Conservation (phyloP, 2,113 vertebrate genomes). For the Pao palembangensis region DNA sequence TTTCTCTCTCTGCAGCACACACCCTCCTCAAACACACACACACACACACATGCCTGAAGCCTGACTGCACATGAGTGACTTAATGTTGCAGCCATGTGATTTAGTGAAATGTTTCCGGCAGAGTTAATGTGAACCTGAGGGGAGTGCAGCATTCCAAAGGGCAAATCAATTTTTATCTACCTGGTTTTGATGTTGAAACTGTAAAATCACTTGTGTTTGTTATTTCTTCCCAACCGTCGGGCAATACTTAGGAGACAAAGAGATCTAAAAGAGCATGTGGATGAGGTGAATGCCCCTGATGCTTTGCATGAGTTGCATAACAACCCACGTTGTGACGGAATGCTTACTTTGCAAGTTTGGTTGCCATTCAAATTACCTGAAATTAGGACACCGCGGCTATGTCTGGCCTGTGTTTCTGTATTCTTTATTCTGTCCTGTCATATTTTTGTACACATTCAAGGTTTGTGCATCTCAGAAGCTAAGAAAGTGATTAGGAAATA, state of each 20-base stretch:
- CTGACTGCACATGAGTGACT: constrained; percentile 58
- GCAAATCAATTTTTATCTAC: constrained; percentile 35
- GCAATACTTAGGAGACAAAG: not conserved
- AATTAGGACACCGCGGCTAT: constrained; percentile 11
- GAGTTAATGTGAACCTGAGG: constrained; percentile 41
- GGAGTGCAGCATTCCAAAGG: constrained; percentile 26
- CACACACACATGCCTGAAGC: constrained; percentile 41
- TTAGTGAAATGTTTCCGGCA: constrained; percentile 29
- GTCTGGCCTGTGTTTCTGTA: not conserved
- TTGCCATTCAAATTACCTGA: constrained; percentile 65
- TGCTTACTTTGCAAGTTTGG: constrained; percentile 61
- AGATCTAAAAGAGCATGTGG: constrained; percentile 8
- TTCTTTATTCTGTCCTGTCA: not conserved
- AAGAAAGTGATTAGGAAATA: no score
- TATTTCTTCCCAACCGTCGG: not conserved
- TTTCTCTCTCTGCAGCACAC: constrained; percentile 33
- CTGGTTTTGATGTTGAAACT: constrained; percentile 29
- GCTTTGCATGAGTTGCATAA: constrained; percentile 65
- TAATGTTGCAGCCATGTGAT: constrained; percentile 63
- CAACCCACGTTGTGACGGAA: constrained; percentile 40
- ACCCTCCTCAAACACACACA: constrained; percentile 56
- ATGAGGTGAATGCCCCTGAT: constrained; percentile 17
- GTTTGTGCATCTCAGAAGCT: no score
- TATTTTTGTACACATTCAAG: no score
- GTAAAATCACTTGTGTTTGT: constrained; percentile 34